phyloP scores from a whole-genome alignment of 2,888 invertebrate species.

The Neoitamus cyanurus region DNA sequence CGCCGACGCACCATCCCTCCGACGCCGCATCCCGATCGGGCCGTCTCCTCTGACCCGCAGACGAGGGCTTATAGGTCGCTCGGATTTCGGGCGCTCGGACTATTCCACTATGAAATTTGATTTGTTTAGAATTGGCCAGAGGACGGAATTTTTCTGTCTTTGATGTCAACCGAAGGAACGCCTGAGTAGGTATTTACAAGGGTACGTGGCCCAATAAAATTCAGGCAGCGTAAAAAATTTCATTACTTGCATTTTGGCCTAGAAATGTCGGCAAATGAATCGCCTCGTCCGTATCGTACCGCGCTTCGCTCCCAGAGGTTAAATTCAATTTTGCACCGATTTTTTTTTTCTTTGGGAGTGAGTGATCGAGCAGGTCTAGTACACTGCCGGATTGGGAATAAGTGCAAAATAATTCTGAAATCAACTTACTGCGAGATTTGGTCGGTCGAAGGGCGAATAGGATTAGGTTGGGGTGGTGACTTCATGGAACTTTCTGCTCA shows the following conservation, averaged over 20 bases:
- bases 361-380: not conserved
- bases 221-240: slow-evolving; percentile 25
- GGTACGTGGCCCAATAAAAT: slow-evolving; percentile 13
- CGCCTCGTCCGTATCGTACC: not conserved
- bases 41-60: not conserved
- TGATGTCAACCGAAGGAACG: slow-evolving; percentile 23
- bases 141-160: slow-evolving; percentile 32
- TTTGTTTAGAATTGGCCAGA: slow-evolving; percentile 38
- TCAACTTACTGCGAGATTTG: not conserved
- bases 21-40: not conserved
- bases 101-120: slow-evolving; percentile 30
- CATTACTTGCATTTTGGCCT: slow-evolving; percentile 19
- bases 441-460: not conserved
- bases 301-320: not conserved
- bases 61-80: not conserved
- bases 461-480: not conserved
- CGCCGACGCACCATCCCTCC: not conserved
- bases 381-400: not conserved
- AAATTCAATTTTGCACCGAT: not conserved
- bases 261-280: slow-evolving; percentile 8
- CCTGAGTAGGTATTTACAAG: slow-evolving; percentile 20
- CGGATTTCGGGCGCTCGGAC: not conserved
- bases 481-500: not conserved
- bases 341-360: not conserved
- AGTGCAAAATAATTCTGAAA: not conserved